Evolutionary conservation across 2,113 vertebrate species (phyloP), one percentile per base, ranked within the genome.

Genomic region (Megatriorchis doriae): DNA sequence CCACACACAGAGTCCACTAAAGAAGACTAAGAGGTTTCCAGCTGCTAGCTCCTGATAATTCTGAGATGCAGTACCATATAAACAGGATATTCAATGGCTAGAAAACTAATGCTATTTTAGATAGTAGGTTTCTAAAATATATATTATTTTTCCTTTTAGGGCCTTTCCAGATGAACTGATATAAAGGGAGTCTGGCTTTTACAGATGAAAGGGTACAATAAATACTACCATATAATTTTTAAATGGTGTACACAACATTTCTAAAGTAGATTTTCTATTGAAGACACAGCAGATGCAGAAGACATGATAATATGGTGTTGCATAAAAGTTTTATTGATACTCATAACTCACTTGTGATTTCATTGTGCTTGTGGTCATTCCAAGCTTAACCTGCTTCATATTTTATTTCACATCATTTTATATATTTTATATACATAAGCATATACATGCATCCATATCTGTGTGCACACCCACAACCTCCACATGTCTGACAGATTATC

Each of bases 251-350:
- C 67, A 71, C 84, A 94, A 88, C 74, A 93, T 90, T 96, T 95
- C 86, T 89, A 48, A 92, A 96, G 88, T 75, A 88, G 66, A 91
- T 89, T 92, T 95, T 87, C 86, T 79, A 87, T 34, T 93, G 89
- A 94, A 95, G 83, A 88, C 43, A 63, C 25, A 59, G 72, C 73
- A 96, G 92, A 95, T 86, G 88, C 86, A 92, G 73, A 95, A 72
- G 92, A 95, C 91, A 53, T 68, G 86, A 94, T 94, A 93, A 92
- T 94, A 92, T 38, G 90, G 27, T 61, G 19, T 86, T 94, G 86
- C 84, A 97, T 97, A 95, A 97, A 95, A 96, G 94, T 97, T 97
- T 93, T 95, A 96, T 94, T 91, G 70, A 81, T 56, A 86, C 88
- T 92, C 82, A 11, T 97, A 97, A 97, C 43, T 97, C 91, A 95